These are phyloP conservation scores for Astreopora myriophthalma DNA, from an alignment of 64 coral and sea anemone species.

Conservation along the genomic window DNA sequence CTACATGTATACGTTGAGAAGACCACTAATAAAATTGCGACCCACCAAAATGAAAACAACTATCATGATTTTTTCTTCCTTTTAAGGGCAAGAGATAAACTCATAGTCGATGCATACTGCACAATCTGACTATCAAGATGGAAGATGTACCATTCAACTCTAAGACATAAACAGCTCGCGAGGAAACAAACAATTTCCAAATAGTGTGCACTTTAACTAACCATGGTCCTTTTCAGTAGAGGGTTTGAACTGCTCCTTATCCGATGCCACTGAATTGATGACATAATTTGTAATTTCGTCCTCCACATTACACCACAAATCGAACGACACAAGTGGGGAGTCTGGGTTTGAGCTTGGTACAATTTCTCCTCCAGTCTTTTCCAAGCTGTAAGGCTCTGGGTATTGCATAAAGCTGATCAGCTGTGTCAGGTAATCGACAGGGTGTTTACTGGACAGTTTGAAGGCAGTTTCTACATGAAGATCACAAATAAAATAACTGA, in stretches of 20 bases:
- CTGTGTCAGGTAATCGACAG: slow-evolving; percentile 59
- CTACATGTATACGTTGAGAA: no score
- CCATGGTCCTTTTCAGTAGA: not conserved
- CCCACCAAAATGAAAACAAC: no score
- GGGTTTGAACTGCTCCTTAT: slow-evolving; percentile 40
- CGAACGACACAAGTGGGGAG: slow-evolving; percentile 63
- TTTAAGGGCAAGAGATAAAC: no score
- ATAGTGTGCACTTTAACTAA: not conserved
- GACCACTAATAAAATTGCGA: no score
- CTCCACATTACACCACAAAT: slow-evolving; percentile 82
- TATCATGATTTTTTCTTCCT: no score
- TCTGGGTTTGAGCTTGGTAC: slow-evolving; percentile 94
- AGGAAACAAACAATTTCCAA: no score
- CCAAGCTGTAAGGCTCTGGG: slow-evolving; percentile 16
- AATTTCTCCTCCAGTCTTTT: slow-evolving; percentile 54
- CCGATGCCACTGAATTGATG: slow-evolving; percentile 38
- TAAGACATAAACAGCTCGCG: no score
- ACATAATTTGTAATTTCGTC: slow-evolving; percentile 73
- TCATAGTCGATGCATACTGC: no score
- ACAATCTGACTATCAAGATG: no score
- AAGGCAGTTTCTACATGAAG: slow-evolving; percentile 38
- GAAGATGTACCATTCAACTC: no score
- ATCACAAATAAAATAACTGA: no score
- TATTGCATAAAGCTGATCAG: slow-evolving; percentile 4
- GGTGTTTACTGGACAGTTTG: slow-evolving; percentile 66